Percentiles rank a stretch among this genome's conserved stretches.
These are phyloP conservation scores for Python bivittatus DNA, from an alignment of 2,113 vertebrate species.

Conservation along the genomic window DNA sequence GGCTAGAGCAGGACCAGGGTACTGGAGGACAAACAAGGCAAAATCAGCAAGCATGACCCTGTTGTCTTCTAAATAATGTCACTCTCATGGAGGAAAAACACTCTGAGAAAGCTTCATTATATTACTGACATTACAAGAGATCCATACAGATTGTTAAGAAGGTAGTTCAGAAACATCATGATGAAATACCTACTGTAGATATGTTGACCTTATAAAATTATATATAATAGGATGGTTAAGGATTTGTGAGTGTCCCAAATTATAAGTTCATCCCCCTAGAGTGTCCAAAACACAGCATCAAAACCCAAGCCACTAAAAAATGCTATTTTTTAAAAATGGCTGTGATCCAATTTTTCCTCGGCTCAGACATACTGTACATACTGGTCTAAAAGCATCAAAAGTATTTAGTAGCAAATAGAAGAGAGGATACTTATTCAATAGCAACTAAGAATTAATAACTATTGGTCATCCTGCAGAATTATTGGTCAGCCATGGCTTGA, in stretches of 20 bases:
- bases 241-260: not conserved
- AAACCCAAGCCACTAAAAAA: conserved; percentile 1
- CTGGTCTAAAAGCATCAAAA: not conserved
- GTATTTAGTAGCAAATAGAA: not conserved
- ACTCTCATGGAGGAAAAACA: not conserved
- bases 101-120: not conserved
- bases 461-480: not conserved
- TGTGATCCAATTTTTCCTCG: not conserved
- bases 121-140: not conserved
- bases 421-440: not conserved
- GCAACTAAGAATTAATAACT: not conserved
- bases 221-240: not conserved
- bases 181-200: not conserved
- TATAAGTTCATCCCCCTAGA: not conserved
- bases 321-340: not conserved
- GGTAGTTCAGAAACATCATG: not conserved
- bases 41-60: not conserved
- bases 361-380: conserved; percentile 24
- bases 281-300: not conserved
- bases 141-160: not conserved
- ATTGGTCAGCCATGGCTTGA: not conserved
- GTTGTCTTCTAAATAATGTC: not conserved
- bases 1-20: not conserved
- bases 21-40: not conserved
- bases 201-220: not conserved